Evolutionary conservation across 2,113 vertebrate genomes (phyloP).

Genomic region (Phocoena sinus): DNA sequence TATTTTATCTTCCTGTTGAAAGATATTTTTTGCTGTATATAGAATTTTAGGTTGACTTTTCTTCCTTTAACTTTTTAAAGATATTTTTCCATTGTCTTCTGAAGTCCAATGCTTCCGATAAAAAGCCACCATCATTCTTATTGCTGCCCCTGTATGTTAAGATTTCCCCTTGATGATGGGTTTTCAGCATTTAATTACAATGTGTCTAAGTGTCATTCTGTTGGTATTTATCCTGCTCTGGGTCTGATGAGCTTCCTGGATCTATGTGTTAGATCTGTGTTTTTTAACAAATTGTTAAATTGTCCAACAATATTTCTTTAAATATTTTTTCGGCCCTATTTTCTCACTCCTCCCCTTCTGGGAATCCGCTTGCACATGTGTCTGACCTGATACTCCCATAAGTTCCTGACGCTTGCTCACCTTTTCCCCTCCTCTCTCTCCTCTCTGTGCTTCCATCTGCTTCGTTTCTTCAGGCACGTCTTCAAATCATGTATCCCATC

Average conservation of each 20-base stretch:
- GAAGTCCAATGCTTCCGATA: not conserved
- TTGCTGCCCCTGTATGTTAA: not conserved
- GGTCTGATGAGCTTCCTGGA: too few relatives aligned
- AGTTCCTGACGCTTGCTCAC: not conserved
- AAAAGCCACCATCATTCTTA: not conserved
- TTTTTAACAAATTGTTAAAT: too few relatives aligned
- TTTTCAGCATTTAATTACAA: not conserved
- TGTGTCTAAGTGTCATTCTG: not conserved
- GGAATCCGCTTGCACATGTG: not conserved
- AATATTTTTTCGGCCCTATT: not conserved
- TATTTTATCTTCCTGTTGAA: too few relatives aligned
- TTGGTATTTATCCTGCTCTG: not conserved
- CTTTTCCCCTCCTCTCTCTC: not conserved
- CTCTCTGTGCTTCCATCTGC: not conserved
- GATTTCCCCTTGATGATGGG: not conserved
- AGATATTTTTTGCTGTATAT: too few relatives aligned
- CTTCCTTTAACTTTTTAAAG: too few relatives aligned
- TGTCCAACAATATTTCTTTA: too few relatives aligned
- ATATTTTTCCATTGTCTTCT: not conserved
- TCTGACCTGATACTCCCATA: not conserved
- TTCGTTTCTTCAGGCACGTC: not conserved
- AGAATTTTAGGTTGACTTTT: too few relatives aligned
- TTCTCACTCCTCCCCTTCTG: not conserved
- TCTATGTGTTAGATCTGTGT: too few relatives aligned
- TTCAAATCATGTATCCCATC: not conserved